A percentile compares a stretch with the other conserved stretches of the same genome.
Conservation (phyloP, 2,113 vertebrate genomes). For the Apteryx owenii region DNA sequence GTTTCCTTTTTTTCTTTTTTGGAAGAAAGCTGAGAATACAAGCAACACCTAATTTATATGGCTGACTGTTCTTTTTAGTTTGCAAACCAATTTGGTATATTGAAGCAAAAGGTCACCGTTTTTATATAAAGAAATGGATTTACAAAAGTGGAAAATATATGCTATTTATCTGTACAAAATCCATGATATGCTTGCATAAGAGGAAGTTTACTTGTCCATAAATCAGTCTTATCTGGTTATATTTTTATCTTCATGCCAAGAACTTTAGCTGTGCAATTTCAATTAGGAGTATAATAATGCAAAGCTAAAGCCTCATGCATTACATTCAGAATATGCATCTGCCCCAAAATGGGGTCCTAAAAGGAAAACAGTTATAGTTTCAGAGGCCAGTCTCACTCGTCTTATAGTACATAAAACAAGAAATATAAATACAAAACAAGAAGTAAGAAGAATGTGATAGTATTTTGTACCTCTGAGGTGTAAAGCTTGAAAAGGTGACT, state of each 20-base stretch:
- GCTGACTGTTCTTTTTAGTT: background rate
- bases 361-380: background rate
- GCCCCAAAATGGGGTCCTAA: background rate
- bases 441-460: background rate
- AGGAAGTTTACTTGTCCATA: constrained; percentile 13
- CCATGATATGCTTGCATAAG: background rate
- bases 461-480: constrained; percentile 33
- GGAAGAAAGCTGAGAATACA: background rate
- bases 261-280: background rate
- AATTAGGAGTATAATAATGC: background rate
- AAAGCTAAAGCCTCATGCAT: background rate
- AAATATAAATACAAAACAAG: constrained; percentile 33
- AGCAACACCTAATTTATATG: constrained; percentile 6
- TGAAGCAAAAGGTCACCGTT: background rate
- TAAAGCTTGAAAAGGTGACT: constrained; percentile 61
- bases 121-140: background rate
- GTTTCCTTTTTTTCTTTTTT: constrained; percentile 24
- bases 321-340: background rate
- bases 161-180: constrained; percentile 19
- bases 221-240: constrained; percentile 12
- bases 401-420: background rate
- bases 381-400: background rate
- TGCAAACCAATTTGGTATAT: background rate
- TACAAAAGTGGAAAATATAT: background rate
- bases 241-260: background rate